These are phyloP conservation scores for Papio anubis DNA, from an alignment of 2,113 vertebrate species.

Conservation along the genomic window DNA sequence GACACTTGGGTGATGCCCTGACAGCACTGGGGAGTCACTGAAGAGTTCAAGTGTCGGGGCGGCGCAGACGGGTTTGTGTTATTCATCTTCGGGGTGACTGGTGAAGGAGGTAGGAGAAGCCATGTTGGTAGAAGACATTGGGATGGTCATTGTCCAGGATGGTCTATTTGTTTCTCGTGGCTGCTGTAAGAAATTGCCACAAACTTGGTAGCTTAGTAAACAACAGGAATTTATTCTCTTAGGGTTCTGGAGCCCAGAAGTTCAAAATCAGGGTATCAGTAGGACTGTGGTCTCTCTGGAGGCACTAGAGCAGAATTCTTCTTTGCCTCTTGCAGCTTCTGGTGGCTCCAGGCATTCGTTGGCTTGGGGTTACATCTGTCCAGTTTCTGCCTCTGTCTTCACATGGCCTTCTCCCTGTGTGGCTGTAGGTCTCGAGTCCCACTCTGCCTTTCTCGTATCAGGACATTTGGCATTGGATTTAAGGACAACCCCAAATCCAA, in stretches of 20 bases:
- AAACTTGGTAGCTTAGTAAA: neutral
- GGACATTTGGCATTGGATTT: neutral
- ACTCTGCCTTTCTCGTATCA: neutral
- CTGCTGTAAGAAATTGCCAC: neutral
- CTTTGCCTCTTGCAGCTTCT: neutral
- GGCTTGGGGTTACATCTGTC: too few species aligned
- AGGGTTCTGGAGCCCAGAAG: neutral
- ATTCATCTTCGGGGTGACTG: neutral
- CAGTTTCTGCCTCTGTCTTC: neutral
- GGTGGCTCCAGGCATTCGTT: neutral
- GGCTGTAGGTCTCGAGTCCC: neutral
- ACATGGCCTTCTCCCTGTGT: neutral
- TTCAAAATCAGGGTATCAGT: neutral
- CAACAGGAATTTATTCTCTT: neutral
- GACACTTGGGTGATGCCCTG: neutral
- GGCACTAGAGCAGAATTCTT: neutral
- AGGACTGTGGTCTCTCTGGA: neutral
- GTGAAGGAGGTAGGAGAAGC: rapidly evolving
- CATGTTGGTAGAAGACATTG: neutral
- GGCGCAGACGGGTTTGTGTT: neutral
- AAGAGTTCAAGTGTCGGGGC: neutral
- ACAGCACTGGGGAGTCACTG: too few species aligned
- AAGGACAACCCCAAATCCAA: neutral
- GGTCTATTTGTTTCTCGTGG: neutral
- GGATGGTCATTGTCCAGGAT: neutral